Percentiles rank a stretch among this genome's conserved stretches.
Evolutionary conservation across 2,797 vertebrate genomes (phyloP).

Genomic region (Bradypus variegatus): DNA sequence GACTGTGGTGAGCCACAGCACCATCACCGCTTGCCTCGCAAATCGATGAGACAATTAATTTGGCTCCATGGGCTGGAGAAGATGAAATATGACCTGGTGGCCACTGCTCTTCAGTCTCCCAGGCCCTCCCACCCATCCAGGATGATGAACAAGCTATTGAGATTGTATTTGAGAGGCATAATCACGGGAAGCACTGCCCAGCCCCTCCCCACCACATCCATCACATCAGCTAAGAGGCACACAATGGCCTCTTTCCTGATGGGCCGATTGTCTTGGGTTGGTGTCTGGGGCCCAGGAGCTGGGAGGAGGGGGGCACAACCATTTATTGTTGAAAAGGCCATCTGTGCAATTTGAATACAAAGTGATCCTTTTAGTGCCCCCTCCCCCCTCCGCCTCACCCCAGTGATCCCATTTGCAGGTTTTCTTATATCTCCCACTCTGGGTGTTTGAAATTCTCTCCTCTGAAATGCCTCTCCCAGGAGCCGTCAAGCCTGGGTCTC

Average conservation of each 20-base stretch:
- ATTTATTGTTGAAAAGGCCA: constrained; percentile 58
- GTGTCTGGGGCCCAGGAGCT: constrained; percentile 40
- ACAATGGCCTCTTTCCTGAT: constrained; percentile 62
- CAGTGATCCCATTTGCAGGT: neutral
- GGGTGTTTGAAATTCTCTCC: neutral
- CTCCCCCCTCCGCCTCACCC: neutral
- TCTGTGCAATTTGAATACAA: constrained; percentile 62
- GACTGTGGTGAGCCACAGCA: neutral
- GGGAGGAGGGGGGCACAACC: constrained; percentile 47
- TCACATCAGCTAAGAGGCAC: constrained; percentile 40
- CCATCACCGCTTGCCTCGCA: neutral
- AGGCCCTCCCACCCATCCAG: neutral
- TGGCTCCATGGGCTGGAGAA: constrained; percentile 24
- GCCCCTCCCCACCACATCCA: constrained; percentile 52
- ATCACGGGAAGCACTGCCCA: constrained; percentile 48
- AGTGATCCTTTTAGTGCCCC: constrained; percentile 36
- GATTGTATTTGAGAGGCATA: constrained; percentile 36
- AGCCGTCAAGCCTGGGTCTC: neutral
- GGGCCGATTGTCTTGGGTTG: constrained; percentile 52
- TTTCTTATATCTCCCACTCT: neutral
- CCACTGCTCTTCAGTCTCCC: neutral
- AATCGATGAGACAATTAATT: constrained; percentile 49
- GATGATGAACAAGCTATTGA: constrained; percentile 24
- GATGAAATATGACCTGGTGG: constrained; percentile 37
- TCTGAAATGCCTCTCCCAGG: neutral